Evolutionary conservation across 2,888 invertebrate species (phyloP), one percentile per base, ranked within the genome.

Genomic region (Baronia brevicornis): DNA sequence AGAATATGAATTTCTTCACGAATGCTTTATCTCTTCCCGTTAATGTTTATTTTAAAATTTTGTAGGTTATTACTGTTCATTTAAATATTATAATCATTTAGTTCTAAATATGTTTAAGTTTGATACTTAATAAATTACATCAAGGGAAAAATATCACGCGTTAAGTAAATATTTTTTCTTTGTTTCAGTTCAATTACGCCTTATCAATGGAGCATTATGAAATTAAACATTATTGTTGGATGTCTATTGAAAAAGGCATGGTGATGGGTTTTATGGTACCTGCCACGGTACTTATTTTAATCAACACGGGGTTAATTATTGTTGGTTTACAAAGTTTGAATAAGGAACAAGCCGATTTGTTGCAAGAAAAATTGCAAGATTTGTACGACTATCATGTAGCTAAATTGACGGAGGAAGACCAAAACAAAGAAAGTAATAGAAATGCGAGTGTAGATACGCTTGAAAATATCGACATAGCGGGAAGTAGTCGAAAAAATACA

Each of bases 171-270:
- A 7, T 3, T 5, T 25, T 13, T 5, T 10, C 2, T 24, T 3
- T 10, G 36, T 75, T 79, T 39, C 60, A 89, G 88, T 84, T 89
- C 43, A 89, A 90, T 41, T 90, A 89, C 54, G 84, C 88, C 4
- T 72, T 89, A n/a, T 87, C 90, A 14, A 89, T 90, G 51, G 86
- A 88, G 45, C 91, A 90, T 41, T 91, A 91, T 55, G 91, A 92
- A 72, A 89, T 88, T 15, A 88, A 88, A 46, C 87, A 88, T 49
- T 92, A 91, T 57, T 92, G 92, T 59, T 92, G 91, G 88, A 89
- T 92, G 86, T 91, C 91, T 0, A 89, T 91, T 23, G 90, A 91
- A 61, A 88, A 89, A 52, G 91, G 91, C 3, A 91, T 92, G 90
- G 87, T 91, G 6, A 79, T 91, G 58, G 91, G 91, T 22, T 92